Base-by-base conservation (phyloP, 2,888 invertebrate genomes). In the Leptopterna dolabrata region DNA sequence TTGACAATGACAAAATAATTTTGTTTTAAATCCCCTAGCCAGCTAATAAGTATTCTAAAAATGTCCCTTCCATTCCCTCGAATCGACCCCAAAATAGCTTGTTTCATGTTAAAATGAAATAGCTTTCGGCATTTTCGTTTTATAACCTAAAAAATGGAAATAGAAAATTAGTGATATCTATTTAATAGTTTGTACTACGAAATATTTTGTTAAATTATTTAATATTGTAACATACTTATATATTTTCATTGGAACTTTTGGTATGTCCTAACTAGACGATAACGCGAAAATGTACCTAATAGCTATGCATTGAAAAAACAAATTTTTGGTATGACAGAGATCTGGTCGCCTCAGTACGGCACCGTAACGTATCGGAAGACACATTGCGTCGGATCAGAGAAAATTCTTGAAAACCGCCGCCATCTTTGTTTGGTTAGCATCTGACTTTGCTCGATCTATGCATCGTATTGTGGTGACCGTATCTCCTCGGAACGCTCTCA, bases 181-280 rank as follows among this genome's bases (percentile, higher is more conserved):
- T 63, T 11, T 63, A 63, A 63, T 63, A 63, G 63, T 24, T 63
- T 63, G 63, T 63, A 63, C 63, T 63, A 24, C 63, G 63, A 63
- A 63, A 4, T 63, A 63, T 63, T 63, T 63, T 63, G 63, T 63
- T 63, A 63, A 63, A 63, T 63, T 24, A 63, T 63, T 63, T 24
- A 63, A 63, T 63, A 63, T 27, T 24, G 63, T 63, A 63, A 63
- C 63, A 63, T 63, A 63, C 47, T 47, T 63, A 63, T 63, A 63
- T 63, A 63, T 63, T 63, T 63, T 63, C 63, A 63, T 63, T 63
- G 63, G 24, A 63, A 63, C 63, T 63, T 63, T 63, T 63, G 63
- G 24, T 63, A 63, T 63, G 24, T 63, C 63, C 63, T 63, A 63
- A 63, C 63, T 63, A 63, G 63, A 63, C 63, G n/a, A n/a, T n/a